These are phyloP conservation scores for Cynoglossus semilaevis DNA, from an alignment of 2,113 vertebrate genomes.

Conservation along the genomic window DNA sequence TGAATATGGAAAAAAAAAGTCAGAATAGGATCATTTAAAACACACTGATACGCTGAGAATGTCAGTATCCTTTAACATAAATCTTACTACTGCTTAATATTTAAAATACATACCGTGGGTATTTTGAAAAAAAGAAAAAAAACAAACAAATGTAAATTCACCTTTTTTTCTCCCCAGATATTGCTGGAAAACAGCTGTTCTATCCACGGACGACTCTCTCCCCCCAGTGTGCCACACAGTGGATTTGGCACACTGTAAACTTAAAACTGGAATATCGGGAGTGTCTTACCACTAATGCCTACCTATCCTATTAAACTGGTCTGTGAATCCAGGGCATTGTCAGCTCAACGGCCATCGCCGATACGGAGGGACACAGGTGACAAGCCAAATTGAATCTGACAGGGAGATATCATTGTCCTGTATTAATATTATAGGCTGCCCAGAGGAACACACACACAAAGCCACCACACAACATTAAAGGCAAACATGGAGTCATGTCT, in stretches of 20 bases:
- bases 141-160: slow-evolving; percentile 39
- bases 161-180: slow-evolving; percentile 59
- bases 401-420: slow-evolving; percentile 24
- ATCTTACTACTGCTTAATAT: neutral
- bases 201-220: slow-evolving; percentile 51
- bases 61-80: too few species aligned
- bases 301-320: slow-evolving; percentile 77
- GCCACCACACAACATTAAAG: neutral
- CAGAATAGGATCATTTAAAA: too few species aligned
- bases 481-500: too few species aligned
- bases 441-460: neutral
- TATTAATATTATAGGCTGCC: slow-evolving; percentile 4
- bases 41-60: too few species aligned
- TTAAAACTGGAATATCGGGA: slow-evolving; percentile 61
- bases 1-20: too few species aligned
- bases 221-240: slow-evolving; percentile 68
- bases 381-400: slow-evolving; percentile 58
- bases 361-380: slow-evolving; percentile 33
- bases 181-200: slow-evolving; percentile 53
- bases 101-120: neutral
- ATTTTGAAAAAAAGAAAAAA: neutral
- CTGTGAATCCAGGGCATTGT: slow-evolving; percentile 74
- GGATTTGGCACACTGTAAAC: slow-evolving; percentile 73
- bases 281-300: slow-evolving; percentile 72
- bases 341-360: slow-evolving; percentile 69